These are phyloP conservation scores for Gymnothorax javanicus DNA, from an alignment of 2,797 vertebrate genomes.

Conservation along the genomic window DNA sequence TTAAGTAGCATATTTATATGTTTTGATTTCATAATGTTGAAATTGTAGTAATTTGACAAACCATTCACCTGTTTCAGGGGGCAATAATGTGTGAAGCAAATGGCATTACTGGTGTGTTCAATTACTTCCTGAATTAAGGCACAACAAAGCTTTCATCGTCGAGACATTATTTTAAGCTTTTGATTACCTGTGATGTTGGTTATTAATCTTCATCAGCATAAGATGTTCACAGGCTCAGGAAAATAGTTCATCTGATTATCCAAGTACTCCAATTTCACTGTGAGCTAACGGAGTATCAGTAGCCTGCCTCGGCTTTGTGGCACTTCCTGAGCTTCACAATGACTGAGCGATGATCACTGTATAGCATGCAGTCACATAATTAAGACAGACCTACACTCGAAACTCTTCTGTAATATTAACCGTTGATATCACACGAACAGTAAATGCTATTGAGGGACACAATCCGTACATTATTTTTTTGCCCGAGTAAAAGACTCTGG, in stretches of 20 bases:
- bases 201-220: no score
- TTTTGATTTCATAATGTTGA: no score
- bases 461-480: not conserved
- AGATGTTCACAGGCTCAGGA: not conserved
- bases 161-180: no score
- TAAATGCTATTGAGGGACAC: not conserved
- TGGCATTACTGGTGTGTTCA: no score
- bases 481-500: not conserved
- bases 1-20: no score
- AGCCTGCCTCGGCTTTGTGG: conserved; percentile 72
- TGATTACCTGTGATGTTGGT: no score
- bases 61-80: no score
- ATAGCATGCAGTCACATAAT: not conserved
- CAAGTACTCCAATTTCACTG: not conserved
- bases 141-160: no score
- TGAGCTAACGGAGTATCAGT: conserved; percentile 67
- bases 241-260: not conserved
- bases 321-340: conserved; percentile 86
- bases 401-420: not conserved
- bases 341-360: conserved; percentile 50
- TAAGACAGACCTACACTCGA: not conserved
- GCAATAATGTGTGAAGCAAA: no score
- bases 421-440: not conserved
- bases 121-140: no score
- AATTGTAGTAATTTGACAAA: no score